phyloP scores from a whole-genome alignment of 2,113 vertebrate genomes.

The Lycaon pictus region DNA sequence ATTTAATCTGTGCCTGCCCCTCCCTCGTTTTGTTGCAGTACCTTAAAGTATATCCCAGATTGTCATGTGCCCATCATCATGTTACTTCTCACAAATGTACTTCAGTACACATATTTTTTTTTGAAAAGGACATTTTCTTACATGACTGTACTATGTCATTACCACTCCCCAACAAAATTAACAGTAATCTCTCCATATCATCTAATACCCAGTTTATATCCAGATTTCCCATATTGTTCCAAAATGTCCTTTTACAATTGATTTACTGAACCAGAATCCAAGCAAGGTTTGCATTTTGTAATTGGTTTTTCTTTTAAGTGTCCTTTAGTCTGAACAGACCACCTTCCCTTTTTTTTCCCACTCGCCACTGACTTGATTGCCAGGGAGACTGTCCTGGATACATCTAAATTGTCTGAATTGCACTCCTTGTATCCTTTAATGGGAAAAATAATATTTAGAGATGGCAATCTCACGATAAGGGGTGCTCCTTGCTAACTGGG shows the following conservation, averaged over 20 bases:
- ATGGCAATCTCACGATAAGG: not conserved
- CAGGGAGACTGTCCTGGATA: not conserved
- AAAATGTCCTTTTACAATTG: constrained; percentile 2
- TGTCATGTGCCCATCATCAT: not conserved
- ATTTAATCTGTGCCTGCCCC: not conserved
- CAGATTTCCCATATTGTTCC: not conserved
- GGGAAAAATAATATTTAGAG: not conserved
- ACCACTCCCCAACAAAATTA: not conserved
- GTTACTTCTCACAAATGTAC: not conserved
- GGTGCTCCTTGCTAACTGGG: not conserved
- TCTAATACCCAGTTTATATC: constrained; percentile 8
- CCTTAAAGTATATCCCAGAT: not conserved
- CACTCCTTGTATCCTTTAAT: not conserved
- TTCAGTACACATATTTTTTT: not conserved
- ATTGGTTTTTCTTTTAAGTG: not conserved
- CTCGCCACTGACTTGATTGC: not conserved
- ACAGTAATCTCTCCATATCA: not conserved
- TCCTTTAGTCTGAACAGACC: not conserved
- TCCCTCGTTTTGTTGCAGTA: not conserved
- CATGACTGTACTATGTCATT: not conserved
- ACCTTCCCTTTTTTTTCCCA: not conserved
- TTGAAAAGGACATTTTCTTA: not conserved
- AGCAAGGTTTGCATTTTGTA: constrained; percentile 2
- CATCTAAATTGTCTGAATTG: not conserved
- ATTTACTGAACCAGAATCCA: constrained; percentile 7